A percentile compares a stretch with the other conserved stretches of the same genome.
Evolutionary conservation across 2,797 vertebrate species (phyloP).

Genomic region (Coendou prehensilis): DNA sequence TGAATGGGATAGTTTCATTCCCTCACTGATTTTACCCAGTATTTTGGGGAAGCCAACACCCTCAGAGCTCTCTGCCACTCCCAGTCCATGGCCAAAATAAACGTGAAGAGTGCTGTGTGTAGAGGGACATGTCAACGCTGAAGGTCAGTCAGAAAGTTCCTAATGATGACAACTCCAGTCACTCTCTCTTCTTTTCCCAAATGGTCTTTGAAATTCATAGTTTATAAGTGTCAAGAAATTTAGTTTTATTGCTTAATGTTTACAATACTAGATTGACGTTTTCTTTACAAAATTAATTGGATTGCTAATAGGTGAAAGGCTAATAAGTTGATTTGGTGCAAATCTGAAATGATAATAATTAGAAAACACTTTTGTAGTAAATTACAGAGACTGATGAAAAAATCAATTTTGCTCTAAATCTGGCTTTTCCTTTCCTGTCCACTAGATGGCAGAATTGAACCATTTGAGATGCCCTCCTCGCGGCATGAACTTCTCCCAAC

Average conservation of each 20-base stretch:
- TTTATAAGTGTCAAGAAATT: background rate
- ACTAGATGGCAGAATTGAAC: slow-evolving; percentile 74
- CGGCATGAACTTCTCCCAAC: fast-evolving
- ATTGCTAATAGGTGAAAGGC: background rate
- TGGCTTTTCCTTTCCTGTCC: slow-evolving; percentile 35
- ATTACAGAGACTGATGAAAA: background rate
- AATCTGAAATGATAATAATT: background rate
- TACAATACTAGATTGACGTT: background rate
- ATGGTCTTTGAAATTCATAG: background rate
- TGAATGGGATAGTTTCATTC: background rate
- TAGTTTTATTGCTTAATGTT: background rate
- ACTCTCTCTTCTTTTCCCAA: slow-evolving; percentile 27
- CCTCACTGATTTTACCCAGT: background rate
- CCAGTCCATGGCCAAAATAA: slow-evolving; percentile 63
- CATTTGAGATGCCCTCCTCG: background rate
- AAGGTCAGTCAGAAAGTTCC: background rate
- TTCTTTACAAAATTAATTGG: background rate
- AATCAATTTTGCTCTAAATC: background rate
- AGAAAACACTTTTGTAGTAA: slow-evolving; percentile 8
- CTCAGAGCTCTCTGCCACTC: slow-evolving; percentile 30
- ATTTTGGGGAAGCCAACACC: background rate
- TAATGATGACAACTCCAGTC: slow-evolving; percentile 15
- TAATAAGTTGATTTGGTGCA: background rate
- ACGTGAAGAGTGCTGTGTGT: background rate
- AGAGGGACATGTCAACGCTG: slow-evolving; percentile 2